A percentile compares a stretch with the other conserved stretches of the same genome.
phyloP scores from a whole-genome alignment of 2,113 vertebrate genomes.

The Noctilio leporinus region DNA sequence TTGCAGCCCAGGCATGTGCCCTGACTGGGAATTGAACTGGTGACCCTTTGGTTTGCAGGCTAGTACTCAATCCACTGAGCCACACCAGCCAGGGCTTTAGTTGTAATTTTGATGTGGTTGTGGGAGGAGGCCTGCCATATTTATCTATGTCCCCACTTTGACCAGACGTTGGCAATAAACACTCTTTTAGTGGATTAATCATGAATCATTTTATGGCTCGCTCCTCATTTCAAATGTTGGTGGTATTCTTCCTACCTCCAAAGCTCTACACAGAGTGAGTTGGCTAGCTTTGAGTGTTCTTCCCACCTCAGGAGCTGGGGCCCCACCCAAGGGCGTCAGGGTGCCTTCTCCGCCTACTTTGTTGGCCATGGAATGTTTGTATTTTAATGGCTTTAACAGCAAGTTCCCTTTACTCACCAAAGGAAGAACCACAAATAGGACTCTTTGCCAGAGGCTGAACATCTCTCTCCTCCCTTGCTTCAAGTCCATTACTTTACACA shows the following conservation, averaged over 20 bases:
- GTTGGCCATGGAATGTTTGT: not conserved
- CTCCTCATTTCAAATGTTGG: not conserved
- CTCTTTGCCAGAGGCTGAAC: not conserved
- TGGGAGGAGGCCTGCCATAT: no score
- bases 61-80: no score
- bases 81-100: no score
- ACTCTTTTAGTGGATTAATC: not conserved
- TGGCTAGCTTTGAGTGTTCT: not conserved
- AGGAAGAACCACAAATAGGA: not conserved
- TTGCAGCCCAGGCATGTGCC: no score
- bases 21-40: no score
- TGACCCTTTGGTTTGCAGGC: no score
- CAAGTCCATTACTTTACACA: not conserved
- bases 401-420: conserved; percentile 28
- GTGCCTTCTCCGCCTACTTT: not conserved
- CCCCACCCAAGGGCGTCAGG: not conserved
- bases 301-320: not conserved
- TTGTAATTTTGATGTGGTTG: no score
- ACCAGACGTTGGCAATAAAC: not conserved
- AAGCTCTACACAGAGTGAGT: not conserved
- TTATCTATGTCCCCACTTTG: no score
- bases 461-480: conserved; percentile 6
- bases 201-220: not conserved
- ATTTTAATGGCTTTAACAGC: not conserved
- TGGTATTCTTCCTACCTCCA: not conserved